Base-by-base conservation (phyloP, 2,797 vertebrate species). In the Gorsachius magnificus region DNA sequence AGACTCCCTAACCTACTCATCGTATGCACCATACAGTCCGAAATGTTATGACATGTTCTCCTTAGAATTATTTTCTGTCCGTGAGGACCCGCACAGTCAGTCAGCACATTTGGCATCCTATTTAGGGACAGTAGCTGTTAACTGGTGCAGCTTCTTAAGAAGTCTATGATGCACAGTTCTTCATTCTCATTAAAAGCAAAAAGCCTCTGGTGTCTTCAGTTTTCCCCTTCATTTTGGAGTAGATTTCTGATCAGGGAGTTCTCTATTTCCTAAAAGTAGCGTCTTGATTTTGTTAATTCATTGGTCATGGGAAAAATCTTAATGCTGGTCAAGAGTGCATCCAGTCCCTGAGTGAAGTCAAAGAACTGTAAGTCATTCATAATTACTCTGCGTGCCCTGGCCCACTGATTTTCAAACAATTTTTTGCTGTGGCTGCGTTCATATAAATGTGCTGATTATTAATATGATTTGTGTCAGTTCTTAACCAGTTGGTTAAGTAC, bases 301-400 rank as follows among this genome's bases (percentile, higher is more conserved):
- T 56, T 66, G 56, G 88, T 89, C 80, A 74, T 25, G 54, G 84
- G 92, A 36, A 96, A 91, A 92, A 87, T 35, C 33, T 87, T 60
- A 80, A 14, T 18, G 14, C 7, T 70, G 74, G 41, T 63, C 93
- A 89, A 77, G 48, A 82, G 66, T n/a, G 51, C n/a, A 66, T 51
- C 63, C 70, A 92, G 24, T 5, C 70, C 45, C 70, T 61, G 74
- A 54, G 35, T 51, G 33, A 84, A 93, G 58, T 63, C 45, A 33
- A 89, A 87, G 89, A 86, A 96, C 89, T 92, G 66, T 79, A 90
- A 87, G 89, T 35, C 51, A 90, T 96, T 95, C 83, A 83, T 87
- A 79, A 76, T 51, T 56, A 45, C 74, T 87, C 56, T 70, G 43
- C 28, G 48, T 74, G 77, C 18, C n/a, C 89, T 87, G 66, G 22